Percentiles rank a stretch among this genome's conserved stretches.
phyloP scores from a whole-genome alignment of 2,888 invertebrate species.

The Micropterix aruncella region DNA sequence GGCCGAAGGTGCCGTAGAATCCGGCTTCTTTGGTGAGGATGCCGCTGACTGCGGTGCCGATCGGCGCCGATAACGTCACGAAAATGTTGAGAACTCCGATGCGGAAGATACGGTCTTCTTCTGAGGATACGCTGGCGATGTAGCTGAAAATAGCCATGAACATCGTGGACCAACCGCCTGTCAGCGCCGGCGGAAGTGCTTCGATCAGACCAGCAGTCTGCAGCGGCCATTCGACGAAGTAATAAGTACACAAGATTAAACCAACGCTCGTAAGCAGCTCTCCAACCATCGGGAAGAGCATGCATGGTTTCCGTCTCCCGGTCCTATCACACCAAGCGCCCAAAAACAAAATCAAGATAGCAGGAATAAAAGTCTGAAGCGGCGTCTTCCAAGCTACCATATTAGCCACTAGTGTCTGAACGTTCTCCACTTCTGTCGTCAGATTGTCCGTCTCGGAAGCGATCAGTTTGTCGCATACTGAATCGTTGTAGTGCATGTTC shows the following conservation, averaged over 20 bases:
- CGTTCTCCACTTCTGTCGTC: constrained; percentile 23
- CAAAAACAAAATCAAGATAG: constrained; percentile 38
- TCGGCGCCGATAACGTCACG: constrained; percentile 31
- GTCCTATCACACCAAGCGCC: constrained; percentile 49
- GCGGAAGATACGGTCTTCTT: constrained; percentile 44
- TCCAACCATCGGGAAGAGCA: constrained; percentile 40
- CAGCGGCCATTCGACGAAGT: constrained; percentile 39
- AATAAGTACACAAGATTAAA: constrained; percentile 36
- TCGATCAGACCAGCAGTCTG: constrained; percentile 39
- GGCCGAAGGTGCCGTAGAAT: constrained; percentile 28
- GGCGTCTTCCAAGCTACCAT: constrained; percentile 41
- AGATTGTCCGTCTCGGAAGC: constrained; percentile 20
- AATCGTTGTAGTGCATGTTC: constrained; percentile 32
- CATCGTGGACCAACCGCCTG: constrained; percentile 41
- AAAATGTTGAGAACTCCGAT: constrained; percentile 43
- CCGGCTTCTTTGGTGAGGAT: constrained; percentile 29
- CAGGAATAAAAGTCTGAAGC: constrained; percentile 38
- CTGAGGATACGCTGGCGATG: constrained; percentile 41
- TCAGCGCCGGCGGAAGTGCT: constrained; percentile 37
- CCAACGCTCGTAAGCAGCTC: constrained; percentile 36
- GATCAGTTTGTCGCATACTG: constrained; percentile 31
- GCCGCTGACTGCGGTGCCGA: constrained; percentile 37
- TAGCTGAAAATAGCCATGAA: constrained; percentile 45
- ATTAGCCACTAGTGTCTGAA: constrained; percentile 31
- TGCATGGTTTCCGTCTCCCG: constrained; percentile 39